Base-by-base conservation (phyloP, 92 coral and sea anemone genomes). In the Blastomussa wellsi region DNA sequence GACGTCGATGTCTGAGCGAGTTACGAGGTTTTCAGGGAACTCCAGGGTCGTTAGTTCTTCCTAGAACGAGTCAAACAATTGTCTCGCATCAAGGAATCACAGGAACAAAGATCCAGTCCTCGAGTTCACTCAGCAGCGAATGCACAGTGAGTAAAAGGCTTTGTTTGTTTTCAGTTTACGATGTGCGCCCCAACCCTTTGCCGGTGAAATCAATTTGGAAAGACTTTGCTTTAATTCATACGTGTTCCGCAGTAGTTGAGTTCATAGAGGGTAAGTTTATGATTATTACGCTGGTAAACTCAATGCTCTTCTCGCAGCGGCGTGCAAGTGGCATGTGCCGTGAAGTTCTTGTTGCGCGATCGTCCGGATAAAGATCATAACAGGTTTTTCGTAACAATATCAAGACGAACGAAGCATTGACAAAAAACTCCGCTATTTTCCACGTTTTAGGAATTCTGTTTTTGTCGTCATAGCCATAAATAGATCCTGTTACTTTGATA, bases 91-190 rank as follows among this genome's bases (percentile, higher is more conserved):
- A 65, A 65, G 59, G 29, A 32, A 3, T 44, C 55, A 37, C 64
- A 26, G 26, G 16, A 82, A 51, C 36, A 82, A 52, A 4, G 79
- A 82, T 71, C 70, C 78, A n/a, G 36, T 38, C 33, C 51, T 20
- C 35, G 19, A 52, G 69, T 53, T 2, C 48, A 47, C 69, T 29
- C 52, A 1, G 26, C 69, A 26, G 11, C 37, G 51, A 71, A 82
- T 52, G 78, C 36, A 17, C 38, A 39, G 86, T 82, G 53, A 82
- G 76, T 70, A 41, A 15, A 36, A 62, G 37, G 19, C 74, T 62
- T 66, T 47, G 74, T 66, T 79, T 64, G 53, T 38, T 65, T 26
- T 51, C 1, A 65, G 41, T 42, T 44, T 42, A 19, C 65, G 44
- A 32, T 9, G 29, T 36, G 7, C 33, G 22, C 15, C 33, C 20